These are phyloP conservation scores for Pterois miles DNA, from an alignment of 2,797 vertebrate genomes.

Conservation along the genomic window DNA sequence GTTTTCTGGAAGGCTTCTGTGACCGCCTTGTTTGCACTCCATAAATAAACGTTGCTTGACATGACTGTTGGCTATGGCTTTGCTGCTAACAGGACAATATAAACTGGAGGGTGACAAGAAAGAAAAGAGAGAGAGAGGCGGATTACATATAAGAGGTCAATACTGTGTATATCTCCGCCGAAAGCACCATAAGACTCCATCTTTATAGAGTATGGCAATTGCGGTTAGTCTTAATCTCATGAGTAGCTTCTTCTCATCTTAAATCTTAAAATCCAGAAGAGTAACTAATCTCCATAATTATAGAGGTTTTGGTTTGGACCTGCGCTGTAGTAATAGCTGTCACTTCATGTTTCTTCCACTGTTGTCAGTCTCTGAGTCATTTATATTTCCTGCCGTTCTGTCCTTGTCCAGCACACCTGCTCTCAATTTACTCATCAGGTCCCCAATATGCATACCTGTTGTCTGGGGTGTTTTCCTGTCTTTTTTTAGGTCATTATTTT, in stretches of 20 bases:
- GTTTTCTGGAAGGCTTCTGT: conserved; percentile 9
- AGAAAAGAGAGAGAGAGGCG: not conserved
- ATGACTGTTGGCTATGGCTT: conserved; percentile 9
- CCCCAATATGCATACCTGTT: not conserved
- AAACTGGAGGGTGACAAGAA: conserved; percentile 3
- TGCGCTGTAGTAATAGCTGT: not conserved
- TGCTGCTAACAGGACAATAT: not conserved
- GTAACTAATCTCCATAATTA: not conserved
- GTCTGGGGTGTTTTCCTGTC: not conserved
- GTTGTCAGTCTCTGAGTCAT: not conserved
- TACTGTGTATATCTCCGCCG: not conserved
- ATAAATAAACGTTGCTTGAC: conserved; percentile 28
- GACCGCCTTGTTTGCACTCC: conserved; percentile 14
- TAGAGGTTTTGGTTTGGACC: not conserved
- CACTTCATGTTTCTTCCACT: not conserved
- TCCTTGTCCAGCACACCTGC: not conserved
- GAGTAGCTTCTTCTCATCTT: too few relatives aligned
- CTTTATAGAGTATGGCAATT: not conserved
- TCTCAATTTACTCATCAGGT: not conserved
- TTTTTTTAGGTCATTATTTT: not conserved
- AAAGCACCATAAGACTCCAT: not conserved
- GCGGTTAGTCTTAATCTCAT: not conserved
- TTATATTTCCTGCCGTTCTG: not conserved
- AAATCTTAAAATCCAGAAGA: too few relatives aligned
- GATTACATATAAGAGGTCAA: not conserved